Base-by-base conservation (phyloP, 2,113 vertebrate genomes). In the Pycnonotus jocosus region DNA sequence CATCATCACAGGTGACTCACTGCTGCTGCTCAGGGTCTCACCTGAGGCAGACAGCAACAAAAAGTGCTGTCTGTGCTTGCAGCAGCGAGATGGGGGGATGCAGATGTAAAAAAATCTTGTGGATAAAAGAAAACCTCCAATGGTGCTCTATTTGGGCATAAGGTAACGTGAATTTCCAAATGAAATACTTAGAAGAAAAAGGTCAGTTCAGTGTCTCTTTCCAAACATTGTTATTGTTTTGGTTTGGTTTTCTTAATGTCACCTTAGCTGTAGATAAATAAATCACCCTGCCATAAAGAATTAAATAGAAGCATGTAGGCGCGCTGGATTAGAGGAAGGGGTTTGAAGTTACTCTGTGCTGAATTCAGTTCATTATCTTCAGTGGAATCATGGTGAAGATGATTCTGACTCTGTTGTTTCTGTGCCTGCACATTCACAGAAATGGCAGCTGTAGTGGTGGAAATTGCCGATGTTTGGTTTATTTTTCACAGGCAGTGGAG, bases 1-100 rank as follows among this genome's bases (percentile, higher is more conserved):
- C 99, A 0, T 98, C 99, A 0, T 99, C 99, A 35, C 99, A 99
- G 98, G 99, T 99, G 88, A 86, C 21, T 33, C 31, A 0, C 51
- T 62, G 48, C 71, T 76, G 1, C 66, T 85, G n/a, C 40, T 76
- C 37, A 7, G 19, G 51, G 6, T 37, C 48, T 77, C 58, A 35
- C 57, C 44, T 30, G 42, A 15, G 57, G n/a, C 33, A 83, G 33
- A 20, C 57, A 82, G 61, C 30, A 38, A 7, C 5, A 15, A 45
- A 68, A 81, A 40, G 5, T 21, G 24, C 2, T 62, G 35, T 9
- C 38, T 87, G 44, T 45, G 40, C 66, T 69, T 38, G 22, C 4
- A 20, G 4, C 3, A 2, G 37, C 0, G 0, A 61, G 30, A n/a
- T 3, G 16, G 51, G 54, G 47, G 53, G 42, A 19, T 58, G 16